Evolutionary conservation across 2,797 vertebrate genomes (phyloP).

Genomic region (Coregonus suidteri): DNA sequence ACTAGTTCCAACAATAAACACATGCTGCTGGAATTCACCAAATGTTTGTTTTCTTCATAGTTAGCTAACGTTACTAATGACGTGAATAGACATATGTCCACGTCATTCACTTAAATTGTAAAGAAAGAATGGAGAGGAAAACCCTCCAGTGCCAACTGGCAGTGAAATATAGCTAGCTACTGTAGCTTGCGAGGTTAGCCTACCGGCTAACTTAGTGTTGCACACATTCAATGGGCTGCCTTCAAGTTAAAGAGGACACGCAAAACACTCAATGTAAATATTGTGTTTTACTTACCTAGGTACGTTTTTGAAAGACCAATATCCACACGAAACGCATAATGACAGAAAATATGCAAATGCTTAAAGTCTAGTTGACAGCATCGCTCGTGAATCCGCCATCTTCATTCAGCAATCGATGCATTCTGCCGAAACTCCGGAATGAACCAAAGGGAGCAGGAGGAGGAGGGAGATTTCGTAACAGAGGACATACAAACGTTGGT

Average conservation of each 20-base stretch:
- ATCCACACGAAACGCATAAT: slow-evolving; percentile 18
- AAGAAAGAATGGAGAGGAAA: not conserved
- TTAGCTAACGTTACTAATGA: not conserved
- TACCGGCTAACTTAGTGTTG: slow-evolving; percentile 27
- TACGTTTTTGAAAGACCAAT: slow-evolving; percentile 1
- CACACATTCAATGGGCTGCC: slow-evolving; percentile 7
- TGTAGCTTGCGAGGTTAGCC: slow-evolving; percentile 25
- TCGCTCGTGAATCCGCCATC: slow-evolving; percentile 60
- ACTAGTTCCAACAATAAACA: not conserved
- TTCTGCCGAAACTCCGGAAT: slow-evolving; percentile 51
- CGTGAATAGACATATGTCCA: not conserved
- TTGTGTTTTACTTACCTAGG: slow-evolving; percentile 37
- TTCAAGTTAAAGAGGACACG: slow-evolving; percentile 11
- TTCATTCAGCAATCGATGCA: slow-evolving; percentile 57
- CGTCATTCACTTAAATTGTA: not conserved
- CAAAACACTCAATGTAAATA: not conserved
- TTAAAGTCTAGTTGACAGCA: slow-evolving; percentile 52
- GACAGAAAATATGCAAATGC: slow-evolving; percentile 8
- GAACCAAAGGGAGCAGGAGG: slow-evolving; percentile 37
- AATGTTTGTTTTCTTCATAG: not conserved
- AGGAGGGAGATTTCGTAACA: slow-evolving; percentile 3
- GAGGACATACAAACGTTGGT: not conserved
- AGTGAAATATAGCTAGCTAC: not conserved
- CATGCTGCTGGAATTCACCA: not conserved
- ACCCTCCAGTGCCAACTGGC: not conserved